These are phyloP conservation scores for Ascaphus truei DNA, from an alignment of 2,113 vertebrate species.

Conservation along the genomic window DNA sequence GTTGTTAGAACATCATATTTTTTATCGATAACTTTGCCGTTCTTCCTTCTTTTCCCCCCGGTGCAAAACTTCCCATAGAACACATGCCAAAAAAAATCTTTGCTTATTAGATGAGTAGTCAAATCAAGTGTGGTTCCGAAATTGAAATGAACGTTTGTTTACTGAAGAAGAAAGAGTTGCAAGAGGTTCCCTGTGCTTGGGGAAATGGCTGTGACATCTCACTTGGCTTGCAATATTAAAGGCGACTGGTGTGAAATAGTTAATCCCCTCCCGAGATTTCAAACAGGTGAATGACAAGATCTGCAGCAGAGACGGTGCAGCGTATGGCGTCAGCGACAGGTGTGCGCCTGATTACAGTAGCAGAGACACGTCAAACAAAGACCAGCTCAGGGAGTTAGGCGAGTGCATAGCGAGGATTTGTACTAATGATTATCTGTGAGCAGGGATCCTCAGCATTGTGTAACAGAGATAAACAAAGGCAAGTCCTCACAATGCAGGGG, in stretches of 20 bases:
- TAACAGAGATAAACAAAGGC: slow-evolving; percentile 49
- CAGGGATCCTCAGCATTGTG: slow-evolving; percentile 41
- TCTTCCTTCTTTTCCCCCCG: too few species aligned
- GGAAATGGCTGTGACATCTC: slow-evolving; percentile 14
- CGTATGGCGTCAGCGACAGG: slow-evolving; percentile 57
- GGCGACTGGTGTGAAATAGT: slow-evolving; percentile 43
- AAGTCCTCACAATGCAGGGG: slow-evolving; percentile 43
- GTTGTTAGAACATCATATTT: too few species aligned
- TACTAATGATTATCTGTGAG: slow-evolving; percentile 48
- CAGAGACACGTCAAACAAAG: slow-evolving; percentile 40
- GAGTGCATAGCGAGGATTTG: slow-evolving; percentile 46
- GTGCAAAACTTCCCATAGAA: too few species aligned
- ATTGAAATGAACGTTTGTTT: slow-evolving; percentile 5
- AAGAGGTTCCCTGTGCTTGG: slow-evolving; percentile 5
- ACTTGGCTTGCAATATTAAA: slow-evolving; percentile 39
- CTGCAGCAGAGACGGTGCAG: slow-evolving; percentile 50
- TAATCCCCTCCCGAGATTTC: slow-evolving; percentile 35
- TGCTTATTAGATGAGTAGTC: not conserved
- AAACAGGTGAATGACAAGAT: slow-evolving; percentile 35
- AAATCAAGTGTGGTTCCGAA: not conserved
- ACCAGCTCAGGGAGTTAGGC: slow-evolving; percentile 48
- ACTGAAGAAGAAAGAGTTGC: not conserved
- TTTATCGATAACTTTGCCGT: too few species aligned
- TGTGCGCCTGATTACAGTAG: slow-evolving; percentile 47
- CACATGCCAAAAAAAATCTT: too few species aligned